Evolutionary conservation across 2,113 vertebrate genomes (phyloP).

Genomic region (Elgaria multicarinata): DNA sequence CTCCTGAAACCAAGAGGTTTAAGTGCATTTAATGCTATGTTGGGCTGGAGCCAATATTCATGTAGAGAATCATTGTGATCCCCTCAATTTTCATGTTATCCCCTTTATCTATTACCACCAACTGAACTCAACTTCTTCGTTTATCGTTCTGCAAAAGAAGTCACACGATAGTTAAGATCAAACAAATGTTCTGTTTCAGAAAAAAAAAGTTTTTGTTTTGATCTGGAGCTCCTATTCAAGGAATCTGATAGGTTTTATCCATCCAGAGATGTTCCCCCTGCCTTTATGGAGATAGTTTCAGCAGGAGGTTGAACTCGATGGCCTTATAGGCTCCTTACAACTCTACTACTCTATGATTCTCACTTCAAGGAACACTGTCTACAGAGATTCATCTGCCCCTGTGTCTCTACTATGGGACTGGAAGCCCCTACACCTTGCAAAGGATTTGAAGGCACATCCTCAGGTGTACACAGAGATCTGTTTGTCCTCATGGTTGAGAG

Average conservation of each 20-base stretch:
- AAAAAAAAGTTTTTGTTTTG: background rate
- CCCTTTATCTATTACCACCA: constrained; percentile 46
- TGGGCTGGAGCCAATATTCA: constrained; percentile 28
- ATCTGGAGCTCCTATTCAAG: background rate
- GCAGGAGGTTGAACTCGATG: too few relatives aligned
- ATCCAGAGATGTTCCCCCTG: background rate
- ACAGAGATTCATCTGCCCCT: background rate
- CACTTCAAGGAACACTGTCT: background rate
- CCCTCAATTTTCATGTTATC: constrained; percentile 45
- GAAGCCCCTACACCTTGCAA: background rate
- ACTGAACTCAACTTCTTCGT: background rate
- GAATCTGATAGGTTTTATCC: background rate
- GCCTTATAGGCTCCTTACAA: too few relatives aligned
- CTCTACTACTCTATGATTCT: too few relatives aligned
- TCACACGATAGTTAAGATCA: background rate
- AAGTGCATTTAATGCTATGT: constrained; percentile 31
- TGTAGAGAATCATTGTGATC: constrained; percentile 5
- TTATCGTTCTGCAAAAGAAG: background rate
- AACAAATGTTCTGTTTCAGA: background rate
- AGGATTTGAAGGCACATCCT: background rate
- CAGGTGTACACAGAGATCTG: background rate
- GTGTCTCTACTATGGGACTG: background rate
- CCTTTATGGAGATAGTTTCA: background rate
- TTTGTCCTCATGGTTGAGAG: background rate
- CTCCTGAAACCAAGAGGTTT: background rate